Evolutionary conservation across 2,888 invertebrate genomes (phyloP), one percentile per base, ranked within the genome.

Genomic region (Nomada ferruginata): DNA sequence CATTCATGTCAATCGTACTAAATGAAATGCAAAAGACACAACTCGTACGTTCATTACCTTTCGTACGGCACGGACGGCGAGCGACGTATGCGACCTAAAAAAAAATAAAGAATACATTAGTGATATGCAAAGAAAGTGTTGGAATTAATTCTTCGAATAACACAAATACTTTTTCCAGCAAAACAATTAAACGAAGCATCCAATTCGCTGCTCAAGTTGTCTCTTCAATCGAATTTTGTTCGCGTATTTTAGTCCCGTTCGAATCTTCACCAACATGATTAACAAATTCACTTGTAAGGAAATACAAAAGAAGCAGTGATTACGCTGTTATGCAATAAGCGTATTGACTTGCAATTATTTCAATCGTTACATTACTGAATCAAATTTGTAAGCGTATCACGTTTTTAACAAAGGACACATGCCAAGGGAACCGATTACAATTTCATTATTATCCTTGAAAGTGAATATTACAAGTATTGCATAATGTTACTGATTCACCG

Each of bases 241-340:
- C 10, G 10, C n/a, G 13, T 42, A 42, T 20, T 57, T 42, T 50
- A n/a, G 15, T 57, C 2, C 9, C 9, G 18, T 36, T 71, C 47
- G 13, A 26, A 36, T 20, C 23, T 55, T 55, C 2, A 4, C 7
- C 18, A n/a, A 61, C n/a, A 42, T 23, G 47, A 50, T 42, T 52
- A 53, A 64, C 53, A 26, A 11, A 53, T 63, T 44, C 55, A 7
- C 23, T 57, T 23, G n/a, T 9, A 0, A 50, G n/a, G 23, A 60
- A 71, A 18, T 26, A 50, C 13, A 66, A 79, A 66, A 18, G 29
- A 68, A 71, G 53, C 3, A 9, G 4, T 20, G 52, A 74, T 57
- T 74, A 57, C 36, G n/a, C 11, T 44, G 50, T 82, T 82, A 74
- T 74, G 82, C 44, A 83, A 83, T 20, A 61, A 73, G 36, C 70